Percentiles rank a stretch among this genome's conserved stretches.
These are phyloP conservation scores for Ashinkailepas kermadecensis DNA, from an alignment of 2,888 invertebrate species.

Conservation along the genomic window DNA sequence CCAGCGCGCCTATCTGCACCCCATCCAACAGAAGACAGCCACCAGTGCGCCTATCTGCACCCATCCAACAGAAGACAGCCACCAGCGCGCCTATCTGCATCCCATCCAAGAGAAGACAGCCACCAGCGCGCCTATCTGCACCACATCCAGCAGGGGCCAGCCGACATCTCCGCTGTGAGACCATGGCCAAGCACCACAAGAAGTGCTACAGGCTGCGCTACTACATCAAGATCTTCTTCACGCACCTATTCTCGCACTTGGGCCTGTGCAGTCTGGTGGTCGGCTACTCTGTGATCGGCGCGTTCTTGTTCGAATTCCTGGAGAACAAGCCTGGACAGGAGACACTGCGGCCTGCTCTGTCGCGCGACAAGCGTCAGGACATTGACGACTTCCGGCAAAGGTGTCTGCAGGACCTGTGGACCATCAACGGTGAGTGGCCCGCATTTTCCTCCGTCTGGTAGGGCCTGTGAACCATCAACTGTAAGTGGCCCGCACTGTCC, in stretches of 20 bases:
- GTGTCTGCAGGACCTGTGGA: slow-evolving; percentile 62
- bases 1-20: too few relatives aligned
- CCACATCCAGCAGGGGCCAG: too few relatives aligned
- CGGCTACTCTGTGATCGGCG: slow-evolving; percentile 64
- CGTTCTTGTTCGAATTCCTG: slow-evolving; percentile 63
- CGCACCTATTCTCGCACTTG: slow-evolving; percentile 58
- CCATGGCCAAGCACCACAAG: not conserved
- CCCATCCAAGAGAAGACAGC: too few relatives aligned
- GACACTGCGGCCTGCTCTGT: slow-evolving; percentile 47
- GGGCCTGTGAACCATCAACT: too few relatives aligned
- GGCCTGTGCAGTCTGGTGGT: slow-evolving; percentile 65
- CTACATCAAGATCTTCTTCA: slow-evolving; percentile 40
- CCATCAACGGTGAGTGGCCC: slow-evolving; percentile 60
- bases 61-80: too few relatives aligned
- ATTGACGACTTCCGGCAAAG: slow-evolving; percentile 46
- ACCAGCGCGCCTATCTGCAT: too few relatives aligned
- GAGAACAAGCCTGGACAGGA: slow-evolving; percentile 54
- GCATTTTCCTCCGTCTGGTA: too few relatives aligned
- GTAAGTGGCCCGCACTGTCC: too few relatives aligned
- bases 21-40: too few relatives aligned
- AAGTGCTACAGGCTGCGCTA: slow-evolving; percentile 9
- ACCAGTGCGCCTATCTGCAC: too few relatives aligned
- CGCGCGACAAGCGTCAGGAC: slow-evolving; percentile 43
- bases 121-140: too few relatives aligned
- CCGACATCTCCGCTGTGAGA: not conserved